Base-by-base conservation (phyloP, 2,113 vertebrate genomes). In the Passerina amoena region DNA sequence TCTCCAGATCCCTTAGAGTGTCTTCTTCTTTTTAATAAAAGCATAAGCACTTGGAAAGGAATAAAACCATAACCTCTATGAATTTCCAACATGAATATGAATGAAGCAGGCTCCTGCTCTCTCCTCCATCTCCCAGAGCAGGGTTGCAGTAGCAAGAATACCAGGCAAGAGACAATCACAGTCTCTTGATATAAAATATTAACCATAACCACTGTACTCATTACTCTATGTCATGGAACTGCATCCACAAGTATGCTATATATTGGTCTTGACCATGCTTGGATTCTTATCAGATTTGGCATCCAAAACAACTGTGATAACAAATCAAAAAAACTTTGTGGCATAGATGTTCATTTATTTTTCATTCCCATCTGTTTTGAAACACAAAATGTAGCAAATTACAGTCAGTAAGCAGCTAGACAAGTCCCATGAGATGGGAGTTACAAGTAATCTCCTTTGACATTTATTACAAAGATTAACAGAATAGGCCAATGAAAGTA, bases 351-450 rank as follows among this genome's bases (percentile, higher is more conserved):
- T 78, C 5, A 75, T 88, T 81, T 75, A 42, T 71, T 84, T 88
- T 94, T 75, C 20, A 89, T 87, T 88, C 35, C 31, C 80, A 63
- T 85, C n/a, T 54, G 35, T 87, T 97, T 90, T 83, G 79, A 92
- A 94, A 44, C 57, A 81, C 51, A 92, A 95, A 82, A 90, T 85
- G 64, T 57, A 96, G 77, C 9, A 94, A 95, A 96, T 95, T 91
- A 57, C 40, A 72, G 31, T 88, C 83, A 90, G 47, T 81, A 91
- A 92, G 13, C 38, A 80, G 82, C 84, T 96, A 94, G 83, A 82
- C 30, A 96, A 94, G 37, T 69, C 14, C 25, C 45, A 63, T 82
- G 93, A 97, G 86, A 45, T 68, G 33, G 16, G 94, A 96, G 75
- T 91, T 76, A 59, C 31, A 68, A 96, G 87, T 87, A 96, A 94